Conservation (phyloP, 2,113 vertebrate species). For the Burhinus bistriatus region DNA sequence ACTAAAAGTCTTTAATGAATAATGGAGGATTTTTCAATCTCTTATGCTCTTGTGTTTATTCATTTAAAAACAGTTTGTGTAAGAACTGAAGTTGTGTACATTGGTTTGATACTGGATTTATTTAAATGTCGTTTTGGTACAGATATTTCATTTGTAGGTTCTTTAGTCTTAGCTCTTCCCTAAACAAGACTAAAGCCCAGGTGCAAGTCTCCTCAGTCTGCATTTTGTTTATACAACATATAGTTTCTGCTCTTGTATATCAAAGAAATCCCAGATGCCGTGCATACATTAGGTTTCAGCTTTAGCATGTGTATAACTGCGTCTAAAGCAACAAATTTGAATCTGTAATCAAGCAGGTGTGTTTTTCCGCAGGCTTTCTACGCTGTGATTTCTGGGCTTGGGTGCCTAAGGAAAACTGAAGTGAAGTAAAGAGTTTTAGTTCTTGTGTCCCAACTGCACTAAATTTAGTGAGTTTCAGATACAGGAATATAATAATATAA, state of each 20-base stretch:
- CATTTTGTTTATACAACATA: not conserved
- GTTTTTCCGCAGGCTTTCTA: not conserved
- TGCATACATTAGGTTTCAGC: not conserved
- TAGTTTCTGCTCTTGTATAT: not conserved
- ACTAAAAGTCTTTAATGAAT: slow-evolving; percentile 34
- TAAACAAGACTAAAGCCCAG: not conserved
- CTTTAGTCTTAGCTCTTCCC: not conserved
- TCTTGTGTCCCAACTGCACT: not conserved
- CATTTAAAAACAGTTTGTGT: not conserved
- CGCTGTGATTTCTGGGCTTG: not conserved
- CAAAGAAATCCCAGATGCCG: not conserved
- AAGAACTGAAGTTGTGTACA: not conserved
- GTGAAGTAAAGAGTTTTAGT: not conserved
- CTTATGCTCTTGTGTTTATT: not conserved
- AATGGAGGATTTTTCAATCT: slow-evolving; percentile 12
- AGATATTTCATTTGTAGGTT: not conserved
- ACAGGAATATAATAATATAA: not conserved
- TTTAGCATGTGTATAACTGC: not conserved
- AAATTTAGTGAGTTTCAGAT: not conserved
- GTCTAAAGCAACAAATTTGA: not conserved
- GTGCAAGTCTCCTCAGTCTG: not conserved
- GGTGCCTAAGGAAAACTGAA: not conserved
- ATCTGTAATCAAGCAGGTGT: not conserved
- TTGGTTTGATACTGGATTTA: not conserved
- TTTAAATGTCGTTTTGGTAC: not conserved